Percentiles rank a stretch among this genome's conserved stretches.
Evolutionary conservation across 2,113 vertebrate species (phyloP).

Genomic region (Malurus melanocephalus): DNA sequence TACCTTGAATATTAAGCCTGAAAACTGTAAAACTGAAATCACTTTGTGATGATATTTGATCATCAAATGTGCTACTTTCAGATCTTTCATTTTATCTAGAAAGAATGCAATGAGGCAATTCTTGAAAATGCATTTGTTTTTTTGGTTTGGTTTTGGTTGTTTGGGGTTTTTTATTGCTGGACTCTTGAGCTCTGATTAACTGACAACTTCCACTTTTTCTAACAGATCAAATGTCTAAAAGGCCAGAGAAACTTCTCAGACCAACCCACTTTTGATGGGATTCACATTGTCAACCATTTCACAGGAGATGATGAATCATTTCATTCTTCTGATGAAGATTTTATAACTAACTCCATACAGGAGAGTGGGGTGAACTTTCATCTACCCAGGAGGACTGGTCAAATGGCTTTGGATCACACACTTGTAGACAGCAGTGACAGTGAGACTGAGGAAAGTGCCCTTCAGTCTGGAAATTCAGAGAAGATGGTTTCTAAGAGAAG

Average conservation of each 20-base stretch:
- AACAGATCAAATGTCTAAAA: constrained; percentile 90
- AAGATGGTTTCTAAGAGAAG: constrained; percentile 69
- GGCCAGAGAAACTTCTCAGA: constrained; percentile 79
- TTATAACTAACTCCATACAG: constrained; percentile 70
- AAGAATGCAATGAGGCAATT: not conserved
- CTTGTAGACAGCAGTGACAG: constrained; percentile 85
- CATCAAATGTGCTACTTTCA: not conserved
- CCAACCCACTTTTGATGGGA: constrained; percentile 88
- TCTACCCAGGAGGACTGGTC: constrained; percentile 63
- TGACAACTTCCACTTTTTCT: constrained; percentile 37
- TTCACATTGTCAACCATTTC: constrained; percentile 95
- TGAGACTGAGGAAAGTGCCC: constrained; percentile 76
- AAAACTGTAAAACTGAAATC: not conserved
- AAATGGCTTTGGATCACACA: constrained; percentile 75
- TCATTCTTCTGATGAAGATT: constrained; percentile 92
- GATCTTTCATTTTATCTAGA: not conserved
- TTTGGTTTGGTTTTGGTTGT: not conserved
- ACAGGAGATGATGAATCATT: constrained; percentile 81
- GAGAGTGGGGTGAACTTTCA: constrained; percentile 67
- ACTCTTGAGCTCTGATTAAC: constrained; percentile 4
- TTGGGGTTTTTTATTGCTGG: not conserved
- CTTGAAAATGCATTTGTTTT: not conserved
- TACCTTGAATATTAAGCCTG: not conserved
- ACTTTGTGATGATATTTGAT: no score
- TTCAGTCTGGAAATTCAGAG: constrained; percentile 58